Percentiles rank a stretch among this genome's conserved stretches.
These are phyloP conservation scores for Oscheius sp. DNA, from an alignment of 2,888 invertebrate genomes.

Conservation along the genomic window DNA sequence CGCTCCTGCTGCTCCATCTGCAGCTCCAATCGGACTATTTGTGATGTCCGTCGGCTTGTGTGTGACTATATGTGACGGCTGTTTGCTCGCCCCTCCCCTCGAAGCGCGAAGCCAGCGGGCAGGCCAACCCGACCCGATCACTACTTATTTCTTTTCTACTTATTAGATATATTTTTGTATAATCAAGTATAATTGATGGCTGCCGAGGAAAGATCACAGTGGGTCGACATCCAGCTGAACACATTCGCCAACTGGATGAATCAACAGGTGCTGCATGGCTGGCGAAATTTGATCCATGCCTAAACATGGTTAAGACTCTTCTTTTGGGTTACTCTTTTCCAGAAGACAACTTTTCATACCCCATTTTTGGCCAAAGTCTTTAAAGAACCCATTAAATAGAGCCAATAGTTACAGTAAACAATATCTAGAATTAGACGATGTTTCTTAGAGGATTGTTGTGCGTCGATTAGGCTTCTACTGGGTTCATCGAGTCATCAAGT, in stretches of 20 bases:
- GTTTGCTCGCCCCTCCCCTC: slow-evolving; percentile 38
- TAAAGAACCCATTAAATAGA: too few relatives aligned
- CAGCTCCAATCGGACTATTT: slow-evolving; percentile 28
- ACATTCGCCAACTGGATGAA: slow-evolving; percentile 72
- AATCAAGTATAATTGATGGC: slow-evolving; percentile 1
- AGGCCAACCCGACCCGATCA: neutral
- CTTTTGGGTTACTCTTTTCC: too few relatives aligned
- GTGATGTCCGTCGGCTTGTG: slow-evolving; percentile 49
- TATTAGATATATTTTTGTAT: neutral
- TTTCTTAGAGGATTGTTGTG: too few relatives aligned
- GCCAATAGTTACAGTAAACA: too few relatives aligned
- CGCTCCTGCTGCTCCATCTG: neutral
- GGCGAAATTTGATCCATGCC: slow-evolving; percentile 9
- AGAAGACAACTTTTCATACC: neutral
- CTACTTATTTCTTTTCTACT: slow-evolving; percentile 29
- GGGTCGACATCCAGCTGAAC: slow-evolving; percentile 65
- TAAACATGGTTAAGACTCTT: neutral
- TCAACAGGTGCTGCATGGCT: slow-evolving; percentile 61
- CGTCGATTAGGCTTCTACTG: too few relatives aligned
- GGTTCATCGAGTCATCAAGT: too few relatives aligned
- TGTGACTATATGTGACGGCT: slow-evolving; percentile 41
- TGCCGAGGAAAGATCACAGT: slow-evolving; percentile 40
- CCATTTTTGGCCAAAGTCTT: too few relatives aligned
- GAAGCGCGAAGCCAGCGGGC: slow-evolving; percentile 33
- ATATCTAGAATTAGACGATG: too few relatives aligned